These are phyloP conservation scores for Aldabrachelys gigantea DNA, from an alignment of 2,113 vertebrate species.

Conservation along the genomic window DNA sequence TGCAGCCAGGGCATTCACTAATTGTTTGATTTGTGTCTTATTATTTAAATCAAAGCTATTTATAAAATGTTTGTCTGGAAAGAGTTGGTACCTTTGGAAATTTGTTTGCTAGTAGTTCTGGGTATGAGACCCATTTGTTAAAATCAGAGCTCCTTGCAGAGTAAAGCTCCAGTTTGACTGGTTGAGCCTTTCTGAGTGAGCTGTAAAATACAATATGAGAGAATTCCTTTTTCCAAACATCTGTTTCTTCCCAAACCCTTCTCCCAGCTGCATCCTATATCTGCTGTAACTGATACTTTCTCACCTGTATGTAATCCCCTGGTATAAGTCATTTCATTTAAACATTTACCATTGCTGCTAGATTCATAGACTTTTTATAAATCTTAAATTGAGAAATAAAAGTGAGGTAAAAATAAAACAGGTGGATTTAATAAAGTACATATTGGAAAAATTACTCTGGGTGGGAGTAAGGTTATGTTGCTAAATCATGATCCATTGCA, in stretches of 20 bases:
- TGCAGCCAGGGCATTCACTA: not conserved
- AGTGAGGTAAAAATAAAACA: slow-evolving; percentile 34
- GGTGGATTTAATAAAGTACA: not conserved
- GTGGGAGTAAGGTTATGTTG: not conserved
- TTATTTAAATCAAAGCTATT: not conserved
- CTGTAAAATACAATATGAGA: not conserved
- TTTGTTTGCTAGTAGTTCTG: not conserved
- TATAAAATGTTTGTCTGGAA: not conserved
- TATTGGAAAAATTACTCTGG: slow-evolving; percentile 25
- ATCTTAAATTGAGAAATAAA: slow-evolving; percentile 49
- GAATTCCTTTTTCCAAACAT: not conserved
- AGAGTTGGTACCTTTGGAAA: not conserved
- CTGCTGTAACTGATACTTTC: slow-evolving; percentile 59
- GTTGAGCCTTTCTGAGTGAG: not conserved
- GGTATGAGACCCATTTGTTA: not conserved
- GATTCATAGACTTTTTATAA: slow-evolving; percentile 56
- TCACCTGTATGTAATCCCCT: slow-evolving; percentile 14
- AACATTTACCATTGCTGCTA: slow-evolving; percentile 36
- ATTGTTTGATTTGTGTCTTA: not conserved
- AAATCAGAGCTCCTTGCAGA: not conserved
- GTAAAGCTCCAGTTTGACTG: not conserved
- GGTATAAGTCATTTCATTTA: slow-evolving; percentile 56
- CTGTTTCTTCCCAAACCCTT: not conserved
- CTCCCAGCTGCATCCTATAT: slow-evolving; percentile 47
- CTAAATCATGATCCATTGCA: not conserved